phyloP scores from a whole-genome alignment of 2,888 invertebrate species.

The Tortricodes alternella region DNA sequence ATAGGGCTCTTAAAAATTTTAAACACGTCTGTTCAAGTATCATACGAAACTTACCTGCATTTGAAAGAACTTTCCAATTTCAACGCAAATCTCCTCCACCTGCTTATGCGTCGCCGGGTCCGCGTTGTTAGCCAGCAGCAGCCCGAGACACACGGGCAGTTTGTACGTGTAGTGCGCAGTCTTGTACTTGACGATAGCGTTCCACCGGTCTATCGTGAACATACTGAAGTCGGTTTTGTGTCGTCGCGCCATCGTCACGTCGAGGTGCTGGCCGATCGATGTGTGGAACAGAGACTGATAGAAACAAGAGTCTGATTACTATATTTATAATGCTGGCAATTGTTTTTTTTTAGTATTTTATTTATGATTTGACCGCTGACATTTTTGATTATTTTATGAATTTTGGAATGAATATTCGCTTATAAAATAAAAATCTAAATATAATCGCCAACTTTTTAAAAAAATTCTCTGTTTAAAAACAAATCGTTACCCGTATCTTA shows the following conservation, averaged over 20 bases:
- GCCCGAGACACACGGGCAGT: conserved; percentile 91
- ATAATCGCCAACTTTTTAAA: too few relatives aligned
- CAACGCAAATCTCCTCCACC: conserved; percentile 89
- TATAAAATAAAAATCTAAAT: too few relatives aligned
- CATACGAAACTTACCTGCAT: conserved; percentile 89
- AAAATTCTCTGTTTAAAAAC: too few relatives aligned
- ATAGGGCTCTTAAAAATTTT: too few relatives aligned
- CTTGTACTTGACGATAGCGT: conserved; percentile 93
- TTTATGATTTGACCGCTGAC: too few relatives aligned
- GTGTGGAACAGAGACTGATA: conserved; percentile 83
- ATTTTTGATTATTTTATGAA: too few relatives aligned
- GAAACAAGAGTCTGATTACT: conserved; percentile 1
- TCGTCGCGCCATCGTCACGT: conserved; percentile 84
- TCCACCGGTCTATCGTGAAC: conserved; percentile 92
- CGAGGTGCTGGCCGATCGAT: conserved; percentile 90
- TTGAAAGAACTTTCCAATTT: conserved; percentile 96
- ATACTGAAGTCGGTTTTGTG: conserved; percentile 60
- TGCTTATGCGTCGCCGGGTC: conserved; percentile 87
- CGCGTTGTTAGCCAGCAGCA: conserved; percentile 88
- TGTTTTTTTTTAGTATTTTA: too few relatives aligned
- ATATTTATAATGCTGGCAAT: neutral
- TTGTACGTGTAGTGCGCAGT: conserved; percentile 95
- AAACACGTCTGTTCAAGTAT: neutral
- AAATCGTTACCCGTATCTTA: too few relatives aligned
- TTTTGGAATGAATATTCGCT: too few relatives aligned